Conservation (phyloP, 2,113 vertebrate genomes). For the Sylvia atricapilla region DNA sequence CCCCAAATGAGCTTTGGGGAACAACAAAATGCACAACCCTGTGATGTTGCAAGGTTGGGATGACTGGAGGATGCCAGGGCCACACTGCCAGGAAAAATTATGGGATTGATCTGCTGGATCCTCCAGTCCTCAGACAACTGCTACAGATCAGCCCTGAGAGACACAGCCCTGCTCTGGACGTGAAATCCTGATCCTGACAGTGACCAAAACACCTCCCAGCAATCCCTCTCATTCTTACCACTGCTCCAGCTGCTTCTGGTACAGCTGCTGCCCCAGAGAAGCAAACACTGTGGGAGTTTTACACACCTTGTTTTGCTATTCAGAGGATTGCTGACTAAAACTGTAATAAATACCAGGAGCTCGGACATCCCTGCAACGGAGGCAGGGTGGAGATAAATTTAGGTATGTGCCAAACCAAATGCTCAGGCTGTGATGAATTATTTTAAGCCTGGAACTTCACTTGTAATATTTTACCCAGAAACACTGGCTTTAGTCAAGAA, state of each 20-base stretch:
- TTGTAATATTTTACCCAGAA: constrained; percentile 3
- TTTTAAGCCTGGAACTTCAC: not conserved
- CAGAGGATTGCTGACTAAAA: constrained; percentile 27
- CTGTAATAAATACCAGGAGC: not conserved
- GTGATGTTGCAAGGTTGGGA: not conserved
- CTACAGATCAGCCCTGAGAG: not conserved
- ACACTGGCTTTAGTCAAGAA: not conserved
- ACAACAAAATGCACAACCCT: not conserved
- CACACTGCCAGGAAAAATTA: not conserved
- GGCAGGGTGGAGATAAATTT: not conserved
- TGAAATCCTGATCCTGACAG: not conserved
- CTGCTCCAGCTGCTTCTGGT: not conserved
- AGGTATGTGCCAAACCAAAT: not conserved
- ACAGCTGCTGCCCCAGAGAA: not conserved
- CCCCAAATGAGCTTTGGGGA: not conserved
- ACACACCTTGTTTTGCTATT: not conserved
- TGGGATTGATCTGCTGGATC: not conserved
- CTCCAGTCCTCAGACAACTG: not conserved
- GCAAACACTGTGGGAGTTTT: not conserved
- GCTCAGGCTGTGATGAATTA: not conserved
- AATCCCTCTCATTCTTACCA: not conserved
- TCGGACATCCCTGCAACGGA: not conserved
- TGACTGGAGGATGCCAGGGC: not conserved
- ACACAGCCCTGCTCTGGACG: not conserved
- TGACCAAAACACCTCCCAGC: not conserved